Conservation (phyloP, 2,888 invertebrate genomes). For the Blomia tropicalis region DNA sequence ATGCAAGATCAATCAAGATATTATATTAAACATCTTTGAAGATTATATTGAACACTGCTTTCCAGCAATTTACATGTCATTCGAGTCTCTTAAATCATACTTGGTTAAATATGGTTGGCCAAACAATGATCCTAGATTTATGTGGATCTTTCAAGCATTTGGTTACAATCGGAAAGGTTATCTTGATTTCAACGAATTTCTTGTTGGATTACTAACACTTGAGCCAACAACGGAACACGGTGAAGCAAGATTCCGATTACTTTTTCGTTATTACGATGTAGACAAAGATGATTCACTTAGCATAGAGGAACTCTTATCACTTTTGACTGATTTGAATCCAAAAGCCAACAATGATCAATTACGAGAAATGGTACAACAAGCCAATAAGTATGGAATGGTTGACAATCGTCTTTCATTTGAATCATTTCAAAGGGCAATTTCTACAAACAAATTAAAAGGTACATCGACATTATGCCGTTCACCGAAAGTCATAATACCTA, state of each 20-base stretch:
- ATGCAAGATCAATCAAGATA: constrained; percentile 3
- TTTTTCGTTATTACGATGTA: constrained; percentile 12
- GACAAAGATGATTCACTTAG: neutral
- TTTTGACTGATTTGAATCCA: neutral
- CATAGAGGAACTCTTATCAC: neutral
- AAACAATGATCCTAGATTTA: neutral
- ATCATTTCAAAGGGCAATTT: neutral
- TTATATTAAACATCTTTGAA: constrained; percentile 6
- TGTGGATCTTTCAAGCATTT: neutral
- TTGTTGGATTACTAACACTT: neutral
- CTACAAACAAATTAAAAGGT: neutral
- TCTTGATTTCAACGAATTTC: constrained; percentile 1
- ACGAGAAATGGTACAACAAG: neutral
- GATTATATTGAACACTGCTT: constrained; percentile 23
- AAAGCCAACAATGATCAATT: neutral
- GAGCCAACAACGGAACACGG: neutral
- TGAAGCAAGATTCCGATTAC: neutral
- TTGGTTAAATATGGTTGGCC: constrained; percentile 2
- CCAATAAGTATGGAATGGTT: too few species aligned
- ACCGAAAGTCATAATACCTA: neutral
- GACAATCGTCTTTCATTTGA: neutral
- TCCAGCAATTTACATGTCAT: constrained; percentile 17
- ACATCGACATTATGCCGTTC: constrained; percentile 7
- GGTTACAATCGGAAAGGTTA: neutral
- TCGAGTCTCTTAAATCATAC: neutral